A percentile compares a stretch with the other conserved stretches of the same genome.
phyloP scores from a whole-genome alignment of 2,113 vertebrate species.

The Sphyrna mokarran region DNA sequence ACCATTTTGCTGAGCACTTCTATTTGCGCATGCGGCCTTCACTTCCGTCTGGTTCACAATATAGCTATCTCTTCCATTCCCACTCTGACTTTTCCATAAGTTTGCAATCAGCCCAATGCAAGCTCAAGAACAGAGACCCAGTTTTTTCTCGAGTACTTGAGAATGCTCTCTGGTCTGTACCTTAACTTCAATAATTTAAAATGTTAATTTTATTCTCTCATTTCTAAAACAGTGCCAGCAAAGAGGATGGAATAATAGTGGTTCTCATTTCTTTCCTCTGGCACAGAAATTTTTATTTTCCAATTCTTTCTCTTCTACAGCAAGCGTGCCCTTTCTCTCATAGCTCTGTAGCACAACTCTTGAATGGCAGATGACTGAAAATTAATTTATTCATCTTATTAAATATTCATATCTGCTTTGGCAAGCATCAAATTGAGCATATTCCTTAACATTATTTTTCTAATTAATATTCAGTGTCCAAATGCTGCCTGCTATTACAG shows the following conservation, averaged over 20 bases:
- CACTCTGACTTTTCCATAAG: not conserved
- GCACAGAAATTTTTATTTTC: not conserved
- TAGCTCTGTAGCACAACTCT: not conserved
- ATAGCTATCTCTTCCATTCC: not conserved
- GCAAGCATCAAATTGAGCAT: not conserved
- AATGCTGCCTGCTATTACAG: not conserved
- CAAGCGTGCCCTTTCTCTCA: not conserved
- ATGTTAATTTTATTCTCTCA: not conserved
- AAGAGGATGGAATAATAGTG: not conserved
- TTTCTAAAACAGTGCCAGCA: not conserved
- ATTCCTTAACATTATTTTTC: not conserved
- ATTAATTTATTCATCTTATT: not conserved
- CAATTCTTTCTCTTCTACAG: not conserved
- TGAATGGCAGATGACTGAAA: not conserved
- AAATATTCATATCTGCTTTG: not conserved
- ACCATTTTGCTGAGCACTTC: not conserved
- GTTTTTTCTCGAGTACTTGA: not conserved
- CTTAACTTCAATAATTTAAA: not conserved
- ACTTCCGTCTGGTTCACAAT: not conserved
- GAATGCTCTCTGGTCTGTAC: not conserved
- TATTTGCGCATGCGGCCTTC: not conserved
- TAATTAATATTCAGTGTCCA: not conserved
- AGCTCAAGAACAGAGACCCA: not conserved
- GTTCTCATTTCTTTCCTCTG: not conserved
- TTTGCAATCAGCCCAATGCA: not conserved